Conservation (phyloP, 1,140 invertebrate species). For the Acromyrmex echinatior region DNA sequence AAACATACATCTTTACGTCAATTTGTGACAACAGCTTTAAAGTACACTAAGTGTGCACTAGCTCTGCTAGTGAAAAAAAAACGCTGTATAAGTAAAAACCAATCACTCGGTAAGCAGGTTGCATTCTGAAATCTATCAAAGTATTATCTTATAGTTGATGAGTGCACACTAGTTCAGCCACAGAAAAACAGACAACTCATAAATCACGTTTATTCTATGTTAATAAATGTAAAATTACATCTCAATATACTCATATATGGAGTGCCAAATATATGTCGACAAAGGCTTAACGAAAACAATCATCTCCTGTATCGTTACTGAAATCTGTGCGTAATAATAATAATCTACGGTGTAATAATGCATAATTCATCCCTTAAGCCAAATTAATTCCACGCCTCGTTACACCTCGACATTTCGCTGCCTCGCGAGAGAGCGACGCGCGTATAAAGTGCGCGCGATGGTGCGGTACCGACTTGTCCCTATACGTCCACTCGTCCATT, state of each 20-base stretch:
- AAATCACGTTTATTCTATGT: background rate
- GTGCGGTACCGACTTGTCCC: slow-evolving; percentile 25
- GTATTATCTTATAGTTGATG: no score
- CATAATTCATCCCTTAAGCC: slow-evolving; percentile 1
- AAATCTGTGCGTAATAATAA: background rate
- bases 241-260: background rate
- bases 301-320: background rate
- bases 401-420: slow-evolving; percentile 13
- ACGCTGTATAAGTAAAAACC: no score
- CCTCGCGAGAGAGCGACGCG: background rate
- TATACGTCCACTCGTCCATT: slow-evolving; percentile 16
- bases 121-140: no score
- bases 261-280: background rate
- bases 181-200: no score
- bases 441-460: background rate
- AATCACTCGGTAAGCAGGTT: no score
- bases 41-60: no score
- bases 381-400: slow-evolving; percentile 52
- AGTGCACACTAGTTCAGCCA: no score
- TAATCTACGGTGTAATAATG: background rate
- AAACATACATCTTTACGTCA: no score
- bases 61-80: no score
- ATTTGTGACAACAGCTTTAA: no score
- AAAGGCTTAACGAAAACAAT: background rate
- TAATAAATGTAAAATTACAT: background rate